These are phyloP conservation scores for Micromesistius poutassou DNA, from an alignment of 2,797 vertebrate genomes.

Conservation along the genomic window DNA sequence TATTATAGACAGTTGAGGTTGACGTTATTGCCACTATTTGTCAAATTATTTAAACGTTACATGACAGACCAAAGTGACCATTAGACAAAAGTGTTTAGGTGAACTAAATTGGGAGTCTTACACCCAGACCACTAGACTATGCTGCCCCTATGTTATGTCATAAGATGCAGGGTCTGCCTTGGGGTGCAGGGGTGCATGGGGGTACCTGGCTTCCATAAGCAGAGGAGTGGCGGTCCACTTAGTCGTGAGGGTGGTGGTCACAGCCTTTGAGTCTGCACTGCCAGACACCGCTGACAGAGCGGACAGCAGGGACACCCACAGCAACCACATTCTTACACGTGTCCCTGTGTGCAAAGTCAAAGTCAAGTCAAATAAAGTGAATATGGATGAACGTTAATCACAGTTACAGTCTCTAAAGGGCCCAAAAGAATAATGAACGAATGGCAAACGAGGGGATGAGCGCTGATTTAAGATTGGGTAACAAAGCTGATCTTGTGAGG, in stretches of 20 bases:
- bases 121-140: background rate
- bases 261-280: slow-evolving; percentile 86
- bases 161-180: background rate
- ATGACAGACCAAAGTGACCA: background rate
- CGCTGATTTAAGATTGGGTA: background rate
- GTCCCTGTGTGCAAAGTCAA: background rate
- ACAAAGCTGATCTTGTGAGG: background rate
- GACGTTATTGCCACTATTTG: background rate
- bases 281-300: slow-evolving; percentile 69
- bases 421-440: background rate
- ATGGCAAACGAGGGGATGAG: background rate
- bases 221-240: slow-evolving; percentile 94
- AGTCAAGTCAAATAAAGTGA: background rate
- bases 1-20: background rate
- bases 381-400: background rate
- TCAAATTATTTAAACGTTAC: background rate
- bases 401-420: background rate
- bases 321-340: slow-evolving; percentile 76
- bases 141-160: background rate
- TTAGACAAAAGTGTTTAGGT: background rate
- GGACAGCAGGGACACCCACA: slow-evolving; percentile 68
- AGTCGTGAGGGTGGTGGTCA: slow-evolving; percentile 90
- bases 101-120: background rate
- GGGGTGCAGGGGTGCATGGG: background rate
- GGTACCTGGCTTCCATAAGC: slow-evolving; percentile 90